Percentiles rank a stretch among this genome's conserved stretches.
phyloP scores from a whole-genome alignment of 1,140 invertebrate genomes.

The Manduca sexta region DNA sequence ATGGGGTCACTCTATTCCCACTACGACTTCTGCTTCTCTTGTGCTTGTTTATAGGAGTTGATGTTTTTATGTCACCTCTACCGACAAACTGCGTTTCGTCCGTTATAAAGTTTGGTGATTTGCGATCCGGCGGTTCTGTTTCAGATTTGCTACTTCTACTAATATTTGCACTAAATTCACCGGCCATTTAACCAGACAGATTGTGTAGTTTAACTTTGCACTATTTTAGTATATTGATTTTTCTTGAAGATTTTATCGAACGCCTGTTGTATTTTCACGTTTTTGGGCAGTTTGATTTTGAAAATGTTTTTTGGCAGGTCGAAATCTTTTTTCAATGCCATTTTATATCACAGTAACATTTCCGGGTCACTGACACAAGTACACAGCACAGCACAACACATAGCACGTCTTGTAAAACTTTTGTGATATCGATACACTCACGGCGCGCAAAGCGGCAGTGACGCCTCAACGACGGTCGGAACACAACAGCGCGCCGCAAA shows the following conservation, averaged over 20 bases:
- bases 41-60: conserved; percentile 28
- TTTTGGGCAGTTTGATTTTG: conserved; percentile 61
- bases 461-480: conserved; percentile 51
- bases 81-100: conserved; percentile 56
- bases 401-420: conserved; percentile 4
- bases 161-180: conserved; percentile 53
- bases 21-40: conserved; percentile 50
- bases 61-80: conserved; percentile 33
- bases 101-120: conserved; percentile 49
- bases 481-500: conserved; percentile 54
- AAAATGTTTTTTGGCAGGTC: conserved; percentile 56
- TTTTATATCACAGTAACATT: conserved; percentile 55
- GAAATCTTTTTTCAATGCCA: conserved; percentile 69
- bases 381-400: conserved; percentile 37
- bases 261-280: conserved; percentile 54
- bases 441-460: conserved; percentile 8
- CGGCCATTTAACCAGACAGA: conserved; percentile 55
- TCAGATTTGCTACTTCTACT: conserved; percentile 48
- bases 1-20: conserved; percentile 38
- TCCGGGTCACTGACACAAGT: conserved; percentile 52
- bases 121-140: conserved; percentile 37
- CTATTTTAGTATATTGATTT: conserved; percentile 64
- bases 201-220: conserved; percentile 60
- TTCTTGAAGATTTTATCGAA: conserved; percentile 63
- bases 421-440: conserved; percentile 31